Base-by-base conservation (phyloP, 2,113 vertebrate species). In the Xenotilapia leptura region DNA sequence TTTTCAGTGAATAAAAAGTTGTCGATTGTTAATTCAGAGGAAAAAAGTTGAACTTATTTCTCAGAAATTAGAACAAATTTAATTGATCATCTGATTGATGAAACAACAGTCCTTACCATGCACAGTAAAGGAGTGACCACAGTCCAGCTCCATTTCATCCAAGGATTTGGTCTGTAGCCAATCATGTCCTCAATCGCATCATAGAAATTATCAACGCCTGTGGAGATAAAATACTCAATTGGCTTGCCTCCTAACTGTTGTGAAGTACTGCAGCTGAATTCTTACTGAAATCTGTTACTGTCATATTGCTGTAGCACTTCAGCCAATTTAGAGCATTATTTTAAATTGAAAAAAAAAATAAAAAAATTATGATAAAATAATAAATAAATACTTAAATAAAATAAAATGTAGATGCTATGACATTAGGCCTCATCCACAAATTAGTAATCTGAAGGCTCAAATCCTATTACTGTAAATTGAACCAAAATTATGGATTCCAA, bases 61-160 rank as follows among this genome's bases (percentile, higher is more conserved):
- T 55, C n/a, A 47, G 12, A 17, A 65, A 65, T 38, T 6, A 28
- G 14, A 47, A 26, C 23, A 75, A 75, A 47, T 47, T 28, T 47
- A 47, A 75, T 26, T 28, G 4, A 47, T 19, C 15, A 26, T 47
- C 17, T 12, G 17, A 65, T n/a, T 65, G 60, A 65, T 65, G 14
- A 77, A 28, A 9, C 31, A 4, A 8, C 9, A 45, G 11, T 9
- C 12, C 98, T 96, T 85, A 99, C 99, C 95, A 97, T 93, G 9
- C 99, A 99, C 87, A 99, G 98, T 89, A 97, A 53, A 90, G 99
- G 99, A 89, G 99, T 99, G 95, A 99, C 94, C 56, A 97, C 86
- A 92, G 96, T 96, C 99, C 99, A 99, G 96, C 99, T 99, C 98
- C 97, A 99, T 94, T 99, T 99, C 99, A 99, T 99, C 99, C 99